Evolutionary conservation across 2,888 invertebrate genomes (phyloP).

Genomic region (Coleophora deauratella): DNA sequence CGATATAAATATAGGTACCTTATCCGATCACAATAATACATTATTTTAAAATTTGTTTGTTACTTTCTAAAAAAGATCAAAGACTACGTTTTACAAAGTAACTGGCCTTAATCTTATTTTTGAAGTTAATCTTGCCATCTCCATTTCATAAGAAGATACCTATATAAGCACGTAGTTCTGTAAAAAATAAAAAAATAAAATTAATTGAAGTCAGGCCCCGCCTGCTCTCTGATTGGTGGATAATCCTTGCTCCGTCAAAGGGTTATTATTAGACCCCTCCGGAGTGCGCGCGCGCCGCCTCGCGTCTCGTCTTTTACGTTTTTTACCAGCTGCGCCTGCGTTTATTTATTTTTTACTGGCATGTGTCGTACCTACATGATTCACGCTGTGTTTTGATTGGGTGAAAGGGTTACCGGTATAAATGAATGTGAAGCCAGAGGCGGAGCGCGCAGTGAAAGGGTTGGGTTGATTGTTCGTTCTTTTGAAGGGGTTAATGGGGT

Average conservation of each 20-base stretch:
- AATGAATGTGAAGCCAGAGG: slow-evolving; percentile 50
- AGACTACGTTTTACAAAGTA: too few species aligned
- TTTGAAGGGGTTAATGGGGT: slow-evolving; percentile 24
- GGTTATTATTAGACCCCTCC: slow-evolving; percentile 66
- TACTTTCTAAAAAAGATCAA: too few species aligned
- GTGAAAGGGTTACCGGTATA: slow-evolving; percentile 62
- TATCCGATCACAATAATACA: too few species aligned
- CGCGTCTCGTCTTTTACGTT: slow-evolving; percentile 49
- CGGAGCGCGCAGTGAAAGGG: slow-evolving; percentile 52
- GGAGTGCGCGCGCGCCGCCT: slow-evolving; percentile 47
- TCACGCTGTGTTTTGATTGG: slow-evolving; percentile 46
- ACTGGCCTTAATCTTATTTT: too few species aligned
- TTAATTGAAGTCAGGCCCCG: slow-evolving; percentile 43
- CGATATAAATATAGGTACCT: too few species aligned
- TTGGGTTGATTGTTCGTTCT: slow-evolving; percentile 46
- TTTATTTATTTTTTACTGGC: slow-evolving; percentile 45
- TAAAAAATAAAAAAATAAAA: slow-evolving; percentile 7
- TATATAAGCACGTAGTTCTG: too few species aligned
- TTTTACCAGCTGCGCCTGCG: slow-evolving; percentile 38
- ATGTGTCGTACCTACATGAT: slow-evolving; percentile 13
- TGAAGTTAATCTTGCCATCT: too few species aligned
- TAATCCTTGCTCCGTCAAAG: slow-evolving; percentile 61
- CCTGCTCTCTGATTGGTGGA: slow-evolving; percentile 57
- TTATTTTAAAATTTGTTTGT: too few species aligned
- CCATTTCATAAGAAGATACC: too few species aligned